Percentiles rank a stretch among this genome's conserved stretches.
Evolutionary conservation across 1,140 invertebrate species (phyloP).

Genomic region (Danaus melanippus): DNA sequence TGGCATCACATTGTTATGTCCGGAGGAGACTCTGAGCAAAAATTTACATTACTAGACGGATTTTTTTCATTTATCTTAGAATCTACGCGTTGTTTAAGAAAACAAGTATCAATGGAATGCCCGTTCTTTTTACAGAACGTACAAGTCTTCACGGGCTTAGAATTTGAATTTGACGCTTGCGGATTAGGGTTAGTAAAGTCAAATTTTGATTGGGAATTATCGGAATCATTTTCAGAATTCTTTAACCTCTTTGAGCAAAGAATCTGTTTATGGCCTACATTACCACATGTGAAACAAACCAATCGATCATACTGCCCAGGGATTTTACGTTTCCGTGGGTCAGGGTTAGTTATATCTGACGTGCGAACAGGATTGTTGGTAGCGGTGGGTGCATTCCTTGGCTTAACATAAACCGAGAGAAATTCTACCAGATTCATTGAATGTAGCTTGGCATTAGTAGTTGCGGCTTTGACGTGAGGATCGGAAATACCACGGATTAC

Average conservation of each 20-base stretch:
- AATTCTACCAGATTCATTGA: conserved; percentile 12
- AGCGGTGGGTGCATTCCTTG: not conserved
- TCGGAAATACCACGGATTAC: conserved; percentile 18
- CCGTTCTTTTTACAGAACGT: conserved; percentile 11
- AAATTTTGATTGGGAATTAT: no score
- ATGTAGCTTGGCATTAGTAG: conserved; percentile 12
- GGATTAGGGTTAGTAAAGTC: not conserved
- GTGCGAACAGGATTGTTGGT: not conserved
- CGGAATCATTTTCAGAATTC: no score
- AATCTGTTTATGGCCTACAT: not conserved
- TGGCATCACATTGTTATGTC: not conserved
- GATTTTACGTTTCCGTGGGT: not conserved
- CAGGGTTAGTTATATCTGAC: not conserved
- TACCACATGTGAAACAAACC: conserved; percentile 6
- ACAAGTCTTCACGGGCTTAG: not conserved
- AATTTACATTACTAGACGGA: conserved; percentile 9
- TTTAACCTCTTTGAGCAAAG: no score
- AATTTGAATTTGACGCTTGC: not conserved
- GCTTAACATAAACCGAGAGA: conserved; percentile 19
- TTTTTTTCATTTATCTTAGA: no score
- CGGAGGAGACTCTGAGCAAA: not conserved
- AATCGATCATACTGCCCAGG: not conserved
- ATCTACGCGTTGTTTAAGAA: not conserved
- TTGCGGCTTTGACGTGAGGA: conserved; percentile 14
- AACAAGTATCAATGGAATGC: conserved; percentile 5